phyloP scores from a whole-genome alignment of 2,113 vertebrate genomes.

The Cololabis saira region DNA sequence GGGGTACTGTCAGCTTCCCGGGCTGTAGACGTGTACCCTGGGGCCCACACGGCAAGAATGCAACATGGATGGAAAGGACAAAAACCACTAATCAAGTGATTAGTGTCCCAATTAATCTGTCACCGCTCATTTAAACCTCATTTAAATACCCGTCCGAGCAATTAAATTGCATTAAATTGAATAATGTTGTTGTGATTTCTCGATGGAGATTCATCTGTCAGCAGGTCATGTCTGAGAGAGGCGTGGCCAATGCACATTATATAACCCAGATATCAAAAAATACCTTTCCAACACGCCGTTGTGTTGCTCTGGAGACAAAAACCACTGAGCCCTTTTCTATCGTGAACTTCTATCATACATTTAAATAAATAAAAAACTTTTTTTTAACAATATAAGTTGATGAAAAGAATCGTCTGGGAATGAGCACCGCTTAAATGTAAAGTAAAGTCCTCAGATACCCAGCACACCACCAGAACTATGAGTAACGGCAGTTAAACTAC shows the following conservation, averaged over 20 bases:
- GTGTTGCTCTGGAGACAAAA: too few relatives aligned
- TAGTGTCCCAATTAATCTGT: constrained; percentile 73
- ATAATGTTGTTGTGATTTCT: constrained; percentile 77
- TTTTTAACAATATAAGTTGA: too few relatives aligned
- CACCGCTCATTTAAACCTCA: constrained; percentile 75
- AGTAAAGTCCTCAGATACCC: too few relatives aligned
- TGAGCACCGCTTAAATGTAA: too few relatives aligned
- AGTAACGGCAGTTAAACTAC: too few relatives aligned
- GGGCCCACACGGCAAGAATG: constrained; percentile 31
- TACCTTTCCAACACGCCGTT: too few relatives aligned
- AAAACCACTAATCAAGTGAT: constrained; percentile 65
- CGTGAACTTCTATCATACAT: too few relatives aligned
- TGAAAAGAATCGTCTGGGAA: too few relatives aligned
- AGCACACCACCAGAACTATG: too few relatives aligned
- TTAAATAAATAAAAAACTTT: too few relatives aligned
- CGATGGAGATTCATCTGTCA: constrained; percentile 58
- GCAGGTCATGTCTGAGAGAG: constrained; percentile 26
- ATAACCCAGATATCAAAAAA: background rate
- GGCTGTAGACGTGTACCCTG: constrained; percentile 18
- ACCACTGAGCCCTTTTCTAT: too few relatives aligned
- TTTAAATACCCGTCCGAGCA: constrained; percentile 72
- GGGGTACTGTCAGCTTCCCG: constrained; percentile 46
- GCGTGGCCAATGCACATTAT: background rate
- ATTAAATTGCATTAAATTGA: constrained; percentile 72
- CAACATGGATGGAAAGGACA: constrained; percentile 67